Evolutionary conservation across 2,797 vertebrate species (phyloP).

Genomic region (Balearica regulorum): DNA sequence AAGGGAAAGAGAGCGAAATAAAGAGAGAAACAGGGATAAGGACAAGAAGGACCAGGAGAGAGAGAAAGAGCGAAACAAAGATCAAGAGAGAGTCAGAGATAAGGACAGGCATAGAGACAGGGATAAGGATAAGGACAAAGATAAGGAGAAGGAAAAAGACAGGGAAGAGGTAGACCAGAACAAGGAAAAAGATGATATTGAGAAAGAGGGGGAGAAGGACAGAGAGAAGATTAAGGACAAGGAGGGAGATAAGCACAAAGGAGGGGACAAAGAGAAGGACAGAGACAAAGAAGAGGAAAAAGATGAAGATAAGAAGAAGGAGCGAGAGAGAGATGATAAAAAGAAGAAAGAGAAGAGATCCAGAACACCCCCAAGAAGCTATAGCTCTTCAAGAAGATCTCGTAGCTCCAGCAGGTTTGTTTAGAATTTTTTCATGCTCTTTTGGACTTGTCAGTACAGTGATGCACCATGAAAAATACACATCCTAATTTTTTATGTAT

Average conservation of each 20-base stretch:
- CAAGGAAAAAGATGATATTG: constrained; percentile 32
- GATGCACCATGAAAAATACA: background rate
- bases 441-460: background rate
- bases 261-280: background rate
- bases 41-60: background rate
- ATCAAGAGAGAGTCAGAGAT: background rate
- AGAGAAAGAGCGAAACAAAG: background rate
- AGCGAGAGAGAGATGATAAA: constrained; percentile 61
- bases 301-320: background rate
- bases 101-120: constrained; percentile 45
- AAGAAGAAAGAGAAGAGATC: constrained; percentile 76
- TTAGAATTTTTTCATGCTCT: background rate
- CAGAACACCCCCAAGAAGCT: constrained; percentile 73
- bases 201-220: constrained; percentile 39
- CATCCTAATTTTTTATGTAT: background rate
- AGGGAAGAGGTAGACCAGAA: constrained; percentile 59
- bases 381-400: constrained; percentile 71
- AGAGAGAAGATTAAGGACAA: constrained; percentile 49
- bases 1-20: background rate
- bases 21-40: background rate
- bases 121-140: background rate
- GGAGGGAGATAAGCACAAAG: constrained; percentile 40
- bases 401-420: constrained; percentile 79
- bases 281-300: background rate
- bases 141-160: constrained; percentile 57